Conservation (phyloP, 2,113 vertebrate species). For the Garra rufa region DNA sequence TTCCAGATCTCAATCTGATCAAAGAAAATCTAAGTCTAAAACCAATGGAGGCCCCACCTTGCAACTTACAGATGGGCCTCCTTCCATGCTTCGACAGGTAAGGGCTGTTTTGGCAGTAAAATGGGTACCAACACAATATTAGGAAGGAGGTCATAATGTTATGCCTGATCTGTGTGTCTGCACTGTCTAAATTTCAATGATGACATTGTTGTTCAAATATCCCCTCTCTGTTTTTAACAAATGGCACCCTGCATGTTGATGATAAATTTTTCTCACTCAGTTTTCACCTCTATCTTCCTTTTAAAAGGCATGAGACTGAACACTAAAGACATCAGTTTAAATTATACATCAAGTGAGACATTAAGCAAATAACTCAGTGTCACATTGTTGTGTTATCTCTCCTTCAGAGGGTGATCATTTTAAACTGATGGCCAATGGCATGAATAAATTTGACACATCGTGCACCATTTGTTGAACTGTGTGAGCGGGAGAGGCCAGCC, state of each 20-base stretch:
- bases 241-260: background rate
- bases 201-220: background rate
- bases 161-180: too few species aligned
- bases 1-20: too few species aligned
- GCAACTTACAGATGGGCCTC: too few species aligned
- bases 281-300: background rate
- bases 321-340: conserved; percentile 8
- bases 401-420: background rate
- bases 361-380: conserved; percentile 6
- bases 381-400: background rate
- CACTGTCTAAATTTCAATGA: too few species aligned
- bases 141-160: too few species aligned
- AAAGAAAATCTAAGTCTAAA: too few species aligned
- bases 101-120: too few species aligned
- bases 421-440: conserved; percentile 36
- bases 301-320: background rate
- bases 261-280: background rate
- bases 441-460: conserved; percentile 45
- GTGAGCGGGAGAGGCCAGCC: background rate
- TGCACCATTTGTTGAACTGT: conserved; percentile 19
- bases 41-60: too few species aligned
- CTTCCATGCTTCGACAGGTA: too few species aligned
- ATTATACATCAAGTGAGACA: conserved; percentile 6
- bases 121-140: too few species aligned
- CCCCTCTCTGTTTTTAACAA: background rate